Base-by-base conservation (phyloP, 2,113 vertebrate genomes). In the Procavia capensis region DNA sequence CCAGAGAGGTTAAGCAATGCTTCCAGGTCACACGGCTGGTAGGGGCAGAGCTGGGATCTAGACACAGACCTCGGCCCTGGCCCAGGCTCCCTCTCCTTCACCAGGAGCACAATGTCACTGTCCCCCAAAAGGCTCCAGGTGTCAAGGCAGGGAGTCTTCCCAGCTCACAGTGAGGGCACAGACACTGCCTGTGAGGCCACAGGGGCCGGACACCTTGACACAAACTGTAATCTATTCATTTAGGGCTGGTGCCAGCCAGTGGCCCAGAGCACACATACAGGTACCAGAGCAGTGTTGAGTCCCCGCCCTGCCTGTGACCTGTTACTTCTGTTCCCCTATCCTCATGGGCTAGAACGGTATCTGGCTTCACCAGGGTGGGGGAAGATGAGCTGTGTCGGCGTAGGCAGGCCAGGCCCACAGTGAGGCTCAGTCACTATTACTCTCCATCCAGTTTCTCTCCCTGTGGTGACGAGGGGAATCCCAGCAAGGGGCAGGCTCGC, bases 381-480 rank as follows among this genome's bases (percentile, higher is more conserved):
- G 90, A 39, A 34, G 54, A 25, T 17, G 43, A 61, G 31, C 43
- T 45, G 36, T 61, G 39, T 11, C 57, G 34, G 8, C 22, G 36
- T 4, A 3, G 16, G 10, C 41, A 91, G 20, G 27, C 0, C 72
- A 9, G 1, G 72, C 57, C 6, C 0, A 0, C 24, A 7, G 41
- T 43, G 36, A 34, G 9, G 2, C 47, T 1, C 36, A 43, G 22
- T 24, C 29, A 14, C 66, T 70, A 2, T 16, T 16, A 3, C 22
- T 24, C 1, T 39, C 29, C 31, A n/a, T 50, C 1, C 9, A 8
- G 19, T 2, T 74, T 78, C 76, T 84, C 41, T 36, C 17, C 2
- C 57, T 34, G 13, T 85, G 70, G 31, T 50, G 45, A 64, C 0
- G 41, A 75, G 6, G 11, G 57, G 57, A 16, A 47, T 3, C 8